A percentile compares a stretch with the other conserved stretches of the same genome.
phyloP scores from a whole-genome alignment of 1,140 invertebrate genomes.

The Aleiodes sp. region DNA sequence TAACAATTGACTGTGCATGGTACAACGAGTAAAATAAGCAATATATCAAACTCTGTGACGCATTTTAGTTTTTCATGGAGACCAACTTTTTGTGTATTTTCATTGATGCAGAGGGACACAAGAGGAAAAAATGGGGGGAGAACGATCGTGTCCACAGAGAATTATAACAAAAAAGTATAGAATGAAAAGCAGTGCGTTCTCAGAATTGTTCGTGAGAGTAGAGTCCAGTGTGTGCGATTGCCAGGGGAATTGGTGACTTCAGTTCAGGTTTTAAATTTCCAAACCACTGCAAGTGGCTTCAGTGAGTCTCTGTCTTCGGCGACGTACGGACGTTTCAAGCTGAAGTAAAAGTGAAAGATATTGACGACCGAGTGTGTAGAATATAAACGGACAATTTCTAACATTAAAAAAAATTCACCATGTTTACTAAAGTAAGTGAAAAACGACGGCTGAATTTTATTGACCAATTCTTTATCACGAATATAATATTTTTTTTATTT shows the following conservation, averaged over 20 bases:
- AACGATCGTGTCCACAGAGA: slow-evolving; percentile 21
- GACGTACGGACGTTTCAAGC: neutral
- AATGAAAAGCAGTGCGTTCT: slow-evolving; percentile 45
- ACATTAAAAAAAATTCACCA: too few relatives aligned
- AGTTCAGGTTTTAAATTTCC: neutral
- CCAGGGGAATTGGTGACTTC: neutral
- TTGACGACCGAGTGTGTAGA: neutral
- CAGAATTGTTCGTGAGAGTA: slow-evolving; percentile 52
- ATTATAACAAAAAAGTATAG: neutral
- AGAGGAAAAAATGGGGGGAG: slow-evolving; percentile 48
- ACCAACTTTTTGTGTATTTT: slow-evolving; percentile 53
- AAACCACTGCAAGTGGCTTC: neutral
- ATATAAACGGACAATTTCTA: too few relatives aligned
- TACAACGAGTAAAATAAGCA: too few relatives aligned
- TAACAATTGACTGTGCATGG: too few relatives aligned
- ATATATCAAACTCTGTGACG: neutral
- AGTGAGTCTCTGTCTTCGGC: neutral
- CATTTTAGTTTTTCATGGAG: slow-evolving; percentile 14
- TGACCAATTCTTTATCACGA: neutral
- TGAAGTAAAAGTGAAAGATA: neutral
- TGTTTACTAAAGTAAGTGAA: slow-evolving; percentile 10
- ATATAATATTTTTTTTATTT: neutral
- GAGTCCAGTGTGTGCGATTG: slow-evolving; percentile 26
- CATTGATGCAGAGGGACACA: slow-evolving; percentile 45
- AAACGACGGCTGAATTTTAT: neutral